Evolutionary conservation across 2,888 invertebrate species (phyloP).

Genomic region (Acleris emargana): DNA sequence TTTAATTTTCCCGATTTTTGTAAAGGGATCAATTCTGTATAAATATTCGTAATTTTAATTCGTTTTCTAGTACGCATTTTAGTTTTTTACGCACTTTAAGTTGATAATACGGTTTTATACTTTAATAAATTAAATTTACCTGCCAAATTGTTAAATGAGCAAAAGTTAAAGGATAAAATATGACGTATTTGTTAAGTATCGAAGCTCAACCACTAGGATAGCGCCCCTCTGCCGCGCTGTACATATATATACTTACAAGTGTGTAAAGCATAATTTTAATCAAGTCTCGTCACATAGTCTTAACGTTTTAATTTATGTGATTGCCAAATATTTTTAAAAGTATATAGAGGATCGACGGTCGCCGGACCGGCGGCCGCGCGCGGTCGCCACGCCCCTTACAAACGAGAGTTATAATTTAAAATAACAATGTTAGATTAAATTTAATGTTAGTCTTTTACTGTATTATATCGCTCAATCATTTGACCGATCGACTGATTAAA

Average conservation of each 20-base stretch:
- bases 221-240: conserved; percentile 57
- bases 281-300: conserved; percentile 82
- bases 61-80: conserved; percentile 79
- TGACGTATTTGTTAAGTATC: conserved; percentile 72
- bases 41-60: conserved; percentile 82
- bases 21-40: conserved; percentile 78
- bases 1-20: conserved; percentile 73
- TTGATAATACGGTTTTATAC: conserved; percentile 76
- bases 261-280: conserved; percentile 83
- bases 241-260: conserved; percentile 79
- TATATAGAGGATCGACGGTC: conserved; percentile 72
- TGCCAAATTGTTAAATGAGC: conserved; percentile 80
- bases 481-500: conserved; percentile 85
- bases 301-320: conserved; percentile 82
- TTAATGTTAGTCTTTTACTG: conserved; percentile 84
- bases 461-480: conserved; percentile 84
- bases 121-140: conserved; percentile 78
- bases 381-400: conserved; percentile 64
- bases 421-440: conserved; percentile 84
- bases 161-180: conserved; percentile 55
- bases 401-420: conserved; percentile 82
- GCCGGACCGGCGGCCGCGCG: conserved; percentile 49
- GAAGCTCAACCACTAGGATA: conserved; percentile 80
- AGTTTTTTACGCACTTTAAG: conserved; percentile 80
- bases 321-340: conserved; percentile 82